Base-by-base conservation (phyloP, 92 coral and sea anemone species). In the Paragorgia papillata region DNA sequence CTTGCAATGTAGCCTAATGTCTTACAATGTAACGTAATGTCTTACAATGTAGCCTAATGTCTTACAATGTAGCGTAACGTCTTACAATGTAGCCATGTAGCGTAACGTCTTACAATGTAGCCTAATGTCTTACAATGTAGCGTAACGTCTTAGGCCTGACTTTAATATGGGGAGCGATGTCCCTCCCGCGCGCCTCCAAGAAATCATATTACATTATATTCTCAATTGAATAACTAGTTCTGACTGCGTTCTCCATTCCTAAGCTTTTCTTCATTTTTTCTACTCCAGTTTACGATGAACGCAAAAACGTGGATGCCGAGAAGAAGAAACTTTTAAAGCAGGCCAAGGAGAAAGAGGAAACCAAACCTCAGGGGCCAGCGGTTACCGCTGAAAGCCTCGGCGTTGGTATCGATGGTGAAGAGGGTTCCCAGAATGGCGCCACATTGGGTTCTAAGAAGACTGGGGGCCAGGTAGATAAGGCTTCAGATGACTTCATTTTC, bases 401-500 rank as follows among this genome's bases (percentile, higher is more conserved):
- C 17, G 75, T 85, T 2, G 84, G 87, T 40, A 77, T 83, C 9
- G 81, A 79, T 27, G 88, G 80, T 17, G 81, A 74, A 22, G 83
- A 81, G 26, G 41, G 40, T 28, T 57, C 30, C 27, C 29, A 12
- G 29, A 28, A 28, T 15, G 33, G 29, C 7, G 7, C 62, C 13
- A 15, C 39, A 1, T 49, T 29, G 30, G 32, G 60, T 48, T 68
- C 35, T 13, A 85, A 85, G 53, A 83, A 90, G 62, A 87, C 80
- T 74, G 83, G 84, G 9, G 87, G 79, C 60, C 84, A 88, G 57
- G 87, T 76, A 25, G 98, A 94, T 65, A 90, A 89, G 68, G 96
- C 98, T 15, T 88, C 97, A 10, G 98, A 94, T 84, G 98, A 94
- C 90, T 94, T 94, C 86, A 87, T 84, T 71, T 94, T 90, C 82